Percentiles rank a stretch among this genome's conserved stretches.
phyloP scores from a whole-genome alignment of 2,113 vertebrate genomes.

The Bubo scandiacus region DNA sequence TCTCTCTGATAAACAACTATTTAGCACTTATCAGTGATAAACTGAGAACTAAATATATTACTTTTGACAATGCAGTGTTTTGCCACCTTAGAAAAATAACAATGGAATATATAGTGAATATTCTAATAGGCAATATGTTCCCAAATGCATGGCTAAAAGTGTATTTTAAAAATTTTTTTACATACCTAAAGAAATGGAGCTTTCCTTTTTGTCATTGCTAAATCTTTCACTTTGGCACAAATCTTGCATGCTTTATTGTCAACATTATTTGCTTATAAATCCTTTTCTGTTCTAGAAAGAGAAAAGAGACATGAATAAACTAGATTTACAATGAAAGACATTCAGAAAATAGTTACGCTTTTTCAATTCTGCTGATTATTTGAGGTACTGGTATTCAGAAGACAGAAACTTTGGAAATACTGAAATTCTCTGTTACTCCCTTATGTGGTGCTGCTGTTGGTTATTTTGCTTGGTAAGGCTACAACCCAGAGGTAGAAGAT shows the following conservation, averaged over 20 bases:
- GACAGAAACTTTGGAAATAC: not conserved
- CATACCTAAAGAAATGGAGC: not conserved
- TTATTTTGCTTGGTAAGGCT: not conserved
- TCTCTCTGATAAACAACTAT: not conserved
- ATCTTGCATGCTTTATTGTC: not conserved
- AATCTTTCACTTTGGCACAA: not conserved
- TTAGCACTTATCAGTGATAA: not conserved
- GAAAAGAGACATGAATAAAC: not conserved
- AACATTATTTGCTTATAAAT: not conserved
- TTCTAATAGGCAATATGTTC: not conserved
- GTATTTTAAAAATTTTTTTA: not conserved
- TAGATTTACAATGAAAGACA: not conserved
- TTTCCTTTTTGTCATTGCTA: not conserved
- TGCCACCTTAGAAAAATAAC: not conserved
- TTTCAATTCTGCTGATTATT: not conserved
- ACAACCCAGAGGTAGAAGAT: not conserved
- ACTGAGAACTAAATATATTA: not conserved
- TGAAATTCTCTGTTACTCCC: not conserved
- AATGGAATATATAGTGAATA: not conserved
- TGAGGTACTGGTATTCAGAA: not conserved
- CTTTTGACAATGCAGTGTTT: not conserved
- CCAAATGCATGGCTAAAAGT: not conserved
- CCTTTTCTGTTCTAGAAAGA: not conserved
- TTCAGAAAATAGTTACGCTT: not conserved
- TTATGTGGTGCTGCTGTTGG: not conserved